Percentiles rank a stretch among this genome's conserved stretches.
Conservation (phyloP, 2,797 vertebrate genomes). For the Rhabdomys pumilio region DNA sequence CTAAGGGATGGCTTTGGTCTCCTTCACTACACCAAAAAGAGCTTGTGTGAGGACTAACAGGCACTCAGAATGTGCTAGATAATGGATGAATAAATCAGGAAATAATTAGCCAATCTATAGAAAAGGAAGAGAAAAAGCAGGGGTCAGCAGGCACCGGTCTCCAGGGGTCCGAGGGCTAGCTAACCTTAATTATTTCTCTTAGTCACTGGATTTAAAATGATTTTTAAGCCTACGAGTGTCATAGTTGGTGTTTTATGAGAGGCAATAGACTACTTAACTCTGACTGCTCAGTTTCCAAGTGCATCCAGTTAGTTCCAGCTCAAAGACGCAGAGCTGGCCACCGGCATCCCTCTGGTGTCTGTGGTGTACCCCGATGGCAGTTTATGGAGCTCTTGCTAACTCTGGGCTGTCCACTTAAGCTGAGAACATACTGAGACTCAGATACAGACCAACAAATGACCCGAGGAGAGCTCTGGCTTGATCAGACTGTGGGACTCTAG, state of each 20-base stretch:
- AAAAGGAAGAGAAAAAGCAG: slow-evolving; percentile 28
- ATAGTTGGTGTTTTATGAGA: slow-evolving; percentile 31
- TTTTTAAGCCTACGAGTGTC: slow-evolving; percentile 47
- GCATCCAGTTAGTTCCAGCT: not conserved
- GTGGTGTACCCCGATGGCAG: not conserved
- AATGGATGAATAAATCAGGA: slow-evolving; percentile 42
- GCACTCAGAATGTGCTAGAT: slow-evolving; percentile 4
- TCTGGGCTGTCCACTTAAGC: not conserved
- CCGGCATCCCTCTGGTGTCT: not conserved
- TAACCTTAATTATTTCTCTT: slow-evolving; percentile 59
- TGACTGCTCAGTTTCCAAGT: slow-evolving; percentile 29
- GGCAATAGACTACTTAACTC: slow-evolving; percentile 39
- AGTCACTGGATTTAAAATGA: slow-evolving; percentile 41
- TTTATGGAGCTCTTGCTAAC: not conserved
- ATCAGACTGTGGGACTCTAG: slow-evolving; percentile 37
- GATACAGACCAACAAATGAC: not conserved
- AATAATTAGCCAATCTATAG: slow-evolving; percentile 52
- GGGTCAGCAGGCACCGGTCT: slow-evolving; percentile 3
- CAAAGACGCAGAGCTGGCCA: not conserved
- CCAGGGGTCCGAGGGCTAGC: slow-evolving; percentile 34
- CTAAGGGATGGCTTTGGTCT: fast-evolving
- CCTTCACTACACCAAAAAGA: not conserved
- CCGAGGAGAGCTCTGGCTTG: not conserved
- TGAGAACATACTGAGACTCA: not conserved
- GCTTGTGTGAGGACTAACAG: not conserved